Conservation (phyloP, 2,888 invertebrate genomes). For the Drosophila fulvimacula region DNA sequence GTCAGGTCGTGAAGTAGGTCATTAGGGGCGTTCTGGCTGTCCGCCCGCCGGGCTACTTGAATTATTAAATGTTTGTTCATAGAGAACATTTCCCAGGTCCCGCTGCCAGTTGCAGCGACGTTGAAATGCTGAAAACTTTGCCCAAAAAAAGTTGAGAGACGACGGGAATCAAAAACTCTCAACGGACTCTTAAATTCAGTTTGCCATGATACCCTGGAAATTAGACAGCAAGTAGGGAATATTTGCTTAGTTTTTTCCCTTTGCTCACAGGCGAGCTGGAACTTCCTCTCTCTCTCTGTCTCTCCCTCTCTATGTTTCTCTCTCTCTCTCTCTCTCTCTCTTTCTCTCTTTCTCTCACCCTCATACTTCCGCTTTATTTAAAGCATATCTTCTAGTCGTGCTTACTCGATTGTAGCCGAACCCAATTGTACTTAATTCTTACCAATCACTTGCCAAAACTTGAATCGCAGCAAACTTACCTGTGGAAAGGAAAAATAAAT, state of each 20-base stretch:
- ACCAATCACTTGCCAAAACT: conserved; percentile 18
- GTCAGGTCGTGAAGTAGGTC: conserved; percentile 67
- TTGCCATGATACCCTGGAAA: conserved; percentile 20
- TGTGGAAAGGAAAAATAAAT: conserved; percentile 7
- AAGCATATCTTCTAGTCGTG: conserved; percentile 6
- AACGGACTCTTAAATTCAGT: conserved; percentile 52
- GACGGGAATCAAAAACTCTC: conserved; percentile 32
- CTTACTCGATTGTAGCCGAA: background rate
- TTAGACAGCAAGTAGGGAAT: background rate
- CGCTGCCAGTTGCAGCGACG: conserved; percentile 51
- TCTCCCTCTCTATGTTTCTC: background rate
- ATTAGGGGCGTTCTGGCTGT: conserved; percentile 66
- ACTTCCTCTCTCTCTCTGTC: background rate
- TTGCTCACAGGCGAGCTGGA: background rate
- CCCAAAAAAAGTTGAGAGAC: conserved; percentile 1
- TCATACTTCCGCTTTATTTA: background rate
- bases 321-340: background rate
- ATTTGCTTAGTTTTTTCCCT: background rate
- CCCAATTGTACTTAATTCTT: conserved; percentile 18
- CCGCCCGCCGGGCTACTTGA: conserved; percentile 66
- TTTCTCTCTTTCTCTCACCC: background rate
- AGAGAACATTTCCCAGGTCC: conserved; percentile 37
- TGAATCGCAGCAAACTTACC: conserved; percentile 28
- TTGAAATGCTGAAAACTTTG: conserved; percentile 43
- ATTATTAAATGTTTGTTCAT: conserved; percentile 74